Percentiles rank a stretch among this genome's conserved stretches.
These are phyloP conservation scores for Pseudomyrmex sp. DNA, from an alignment of 1,140 invertebrate genomes.

Conservation along the genomic window DNA sequence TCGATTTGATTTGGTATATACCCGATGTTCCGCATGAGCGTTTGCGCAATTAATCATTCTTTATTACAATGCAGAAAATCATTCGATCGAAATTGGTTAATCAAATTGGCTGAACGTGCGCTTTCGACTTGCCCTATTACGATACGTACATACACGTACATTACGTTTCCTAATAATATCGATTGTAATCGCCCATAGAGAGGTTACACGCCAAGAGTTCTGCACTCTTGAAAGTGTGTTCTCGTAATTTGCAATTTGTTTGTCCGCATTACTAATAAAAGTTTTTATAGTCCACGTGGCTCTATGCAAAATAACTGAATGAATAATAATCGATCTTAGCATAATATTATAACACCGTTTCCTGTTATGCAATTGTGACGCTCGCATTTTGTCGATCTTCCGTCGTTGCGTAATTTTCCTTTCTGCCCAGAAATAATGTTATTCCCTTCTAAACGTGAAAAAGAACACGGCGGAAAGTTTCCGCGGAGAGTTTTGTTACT, in stretches of 20 bases:
- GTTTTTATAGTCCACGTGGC: too few relatives aligned
- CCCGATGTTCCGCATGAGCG: slow-evolving; percentile 44
- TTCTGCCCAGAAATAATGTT: too few relatives aligned
- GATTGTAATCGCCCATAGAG: too few relatives aligned
- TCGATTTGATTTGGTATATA: slow-evolving; percentile 38
- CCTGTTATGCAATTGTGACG: too few relatives aligned
- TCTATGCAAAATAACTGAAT: too few relatives aligned
- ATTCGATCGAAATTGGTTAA: slow-evolving; percentile 40
- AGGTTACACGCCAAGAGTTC: not conserved
- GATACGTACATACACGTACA: not conserved
- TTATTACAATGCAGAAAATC: slow-evolving; percentile 50
- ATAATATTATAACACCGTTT: too few relatives aligned
- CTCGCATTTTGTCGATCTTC: slow-evolving; percentile 8
- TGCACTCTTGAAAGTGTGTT: not conserved
- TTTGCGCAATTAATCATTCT: slow-evolving; percentile 53
- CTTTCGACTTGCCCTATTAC: not conserved
- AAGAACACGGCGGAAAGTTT: not conserved
- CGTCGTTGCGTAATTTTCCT: not conserved
- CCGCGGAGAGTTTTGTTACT: too few relatives aligned
- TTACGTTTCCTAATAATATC: not conserved
- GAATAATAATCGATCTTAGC: too few relatives aligned
- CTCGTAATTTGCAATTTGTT: not conserved
- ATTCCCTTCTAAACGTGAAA: not conserved
- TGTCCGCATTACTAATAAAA: not conserved
- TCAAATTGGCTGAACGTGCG: slow-evolving; percentile 30